Base-by-base conservation (phyloP, 2,797 vertebrate species). In the Arctocebus calabarensis region DNA sequence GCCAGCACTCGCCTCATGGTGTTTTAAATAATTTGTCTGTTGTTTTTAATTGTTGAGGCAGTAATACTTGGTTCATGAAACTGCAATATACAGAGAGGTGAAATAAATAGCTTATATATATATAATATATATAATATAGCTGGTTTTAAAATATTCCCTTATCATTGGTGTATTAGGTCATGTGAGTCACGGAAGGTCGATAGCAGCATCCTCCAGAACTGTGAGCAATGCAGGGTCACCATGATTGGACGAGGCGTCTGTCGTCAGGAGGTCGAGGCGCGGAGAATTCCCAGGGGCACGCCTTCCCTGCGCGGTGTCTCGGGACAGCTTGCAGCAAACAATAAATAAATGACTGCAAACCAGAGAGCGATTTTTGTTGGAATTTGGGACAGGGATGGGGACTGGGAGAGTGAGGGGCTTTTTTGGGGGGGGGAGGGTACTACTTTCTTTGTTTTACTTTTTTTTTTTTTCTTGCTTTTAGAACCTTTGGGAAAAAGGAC, bases 101-200 rank as follows among this genome's bases (percentile, higher is more conserved):
- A 99, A 99, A 99, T 99, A 99, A 99, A 99, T 99, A 99, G 98
- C 98, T 99, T 98, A 99, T 99, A 99, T 99, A 98, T 98, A 99
- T 98, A 98, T 98, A 98, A 98, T 98, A 98, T 98, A 99, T 99
- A 99, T 99, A 98, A 98, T 98, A 99, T 98, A 98, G 98, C 98
- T 99, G 98, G 98, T 98, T 99, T 98, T 98, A 99, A 98, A 98
- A 98, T 99, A 98, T 98, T 98, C 98, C 98, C 98, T 98, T 98
- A 98, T 99, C 98, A 98, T 98, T 98, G 98, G 98, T 98, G 98
- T 98, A 98, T 98, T 98, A 98, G 98, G 98, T 98, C 98, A 98
- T 98, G 98, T 98, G 98, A 98, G 98, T 99, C 98, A 98, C 96
- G 97, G 98, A 98, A 98, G 98, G 98, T 98, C 98, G 94, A 97